Evolutionary conservation across 2,888 invertebrate genomes (phyloP).

Genomic region (Drosophila meridiana): DNA sequence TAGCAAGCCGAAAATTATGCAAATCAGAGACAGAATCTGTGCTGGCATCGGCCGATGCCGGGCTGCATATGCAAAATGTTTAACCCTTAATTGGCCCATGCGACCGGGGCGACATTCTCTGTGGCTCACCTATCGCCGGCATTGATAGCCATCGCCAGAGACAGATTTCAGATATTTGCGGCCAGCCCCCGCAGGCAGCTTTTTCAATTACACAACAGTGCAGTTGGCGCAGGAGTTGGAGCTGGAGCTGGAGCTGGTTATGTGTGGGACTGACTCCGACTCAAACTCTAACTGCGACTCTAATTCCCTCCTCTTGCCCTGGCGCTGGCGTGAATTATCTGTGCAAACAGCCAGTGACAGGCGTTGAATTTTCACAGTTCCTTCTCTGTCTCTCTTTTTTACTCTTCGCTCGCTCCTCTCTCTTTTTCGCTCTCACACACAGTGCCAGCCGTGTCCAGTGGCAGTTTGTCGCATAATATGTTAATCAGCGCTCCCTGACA

Average conservation of each 20-base stretch:
- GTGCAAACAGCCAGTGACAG: slow-evolving; percentile 78
- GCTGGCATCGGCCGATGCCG: slow-evolving; percentile 20
- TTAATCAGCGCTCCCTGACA: slow-evolving; percentile 72
- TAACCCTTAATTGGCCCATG: slow-evolving; percentile 83
- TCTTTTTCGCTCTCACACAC: background rate
- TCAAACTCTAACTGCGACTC: slow-evolving; percentile 3
- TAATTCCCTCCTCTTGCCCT: slow-evolving; percentile 5
- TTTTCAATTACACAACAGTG: slow-evolving; percentile 72
- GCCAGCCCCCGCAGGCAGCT: slow-evolving; percentile 46
- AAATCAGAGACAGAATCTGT: slow-evolving; percentile 63
- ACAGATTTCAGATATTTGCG: slow-evolving; percentile 54
- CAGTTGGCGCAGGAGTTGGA: slow-evolving; percentile 8
- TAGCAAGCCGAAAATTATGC: slow-evolving; percentile 71
- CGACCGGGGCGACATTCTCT: slow-evolving; percentile 56
- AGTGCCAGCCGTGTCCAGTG: slow-evolving; percentile 59
- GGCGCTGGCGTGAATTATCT: slow-evolving; percentile 80
- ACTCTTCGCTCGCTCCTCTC: background rate
- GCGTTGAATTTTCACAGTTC: slow-evolving; percentile 78
- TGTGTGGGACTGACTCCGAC: slow-evolving; percentile 7
- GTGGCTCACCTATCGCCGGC: slow-evolving; percentile 71
- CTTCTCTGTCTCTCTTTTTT: background rate
- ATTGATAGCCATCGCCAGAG: slow-evolving; percentile 72
- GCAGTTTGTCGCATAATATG: slow-evolving; percentile 81
- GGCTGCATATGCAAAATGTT: slow-evolving; percentile 69
- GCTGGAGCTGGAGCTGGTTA: slow-evolving; percentile 18